Evolutionary conservation across 2,888 invertebrate species (phyloP), one percentile per base, ranked within the genome.

Genomic region (Caenorhabditis sp.): DNA sequence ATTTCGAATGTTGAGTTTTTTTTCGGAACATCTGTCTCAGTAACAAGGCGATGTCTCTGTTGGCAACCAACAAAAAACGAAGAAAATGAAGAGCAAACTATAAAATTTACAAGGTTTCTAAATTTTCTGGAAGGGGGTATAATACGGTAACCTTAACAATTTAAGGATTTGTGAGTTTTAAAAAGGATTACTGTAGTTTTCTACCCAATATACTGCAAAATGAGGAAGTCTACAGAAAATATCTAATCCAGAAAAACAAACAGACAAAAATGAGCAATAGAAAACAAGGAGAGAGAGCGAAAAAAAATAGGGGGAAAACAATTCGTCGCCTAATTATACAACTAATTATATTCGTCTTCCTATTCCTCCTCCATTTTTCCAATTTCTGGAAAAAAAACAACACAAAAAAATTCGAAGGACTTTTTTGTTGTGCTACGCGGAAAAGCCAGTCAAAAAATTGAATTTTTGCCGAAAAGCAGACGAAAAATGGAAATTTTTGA

Each of bases 311-410:
- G 63, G 59, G 63, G 63, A 71, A 72, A 72, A 72, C 72, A 72
- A 72, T 72, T 72, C 64, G 62, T 72, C 72, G 72, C 72, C 72
- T 72, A 72, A 72, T 72, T 72, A 72, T 67, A 61, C 64, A 67
- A 59, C 72, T 72, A 72, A 67, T 72, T 72, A 72, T 72, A 72
- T 67, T 67, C 72, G 64, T 12, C 43, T 67, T 72, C 71, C 63
- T 21, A 1, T 21, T 36, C 12, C 20, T 10, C 25, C n/a, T 25
- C 23, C 53, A 7, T 21, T 21, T 43, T 43, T 53, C 25, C 53
- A 21, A 53, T 7, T 21, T 53, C 23, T 17, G n/a, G 17, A 23
- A 53, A 53, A 53, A 53, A 53, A 53, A 53, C 8, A 53, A 5
- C 7, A n/a, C n/a, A 53, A 53, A 7, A 53, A 53, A 53, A 53